These are phyloP conservation scores for Lacerta bilineata DNA, from an alignment of 2,797 vertebrate genomes.

Conservation along the genomic window DNA sequence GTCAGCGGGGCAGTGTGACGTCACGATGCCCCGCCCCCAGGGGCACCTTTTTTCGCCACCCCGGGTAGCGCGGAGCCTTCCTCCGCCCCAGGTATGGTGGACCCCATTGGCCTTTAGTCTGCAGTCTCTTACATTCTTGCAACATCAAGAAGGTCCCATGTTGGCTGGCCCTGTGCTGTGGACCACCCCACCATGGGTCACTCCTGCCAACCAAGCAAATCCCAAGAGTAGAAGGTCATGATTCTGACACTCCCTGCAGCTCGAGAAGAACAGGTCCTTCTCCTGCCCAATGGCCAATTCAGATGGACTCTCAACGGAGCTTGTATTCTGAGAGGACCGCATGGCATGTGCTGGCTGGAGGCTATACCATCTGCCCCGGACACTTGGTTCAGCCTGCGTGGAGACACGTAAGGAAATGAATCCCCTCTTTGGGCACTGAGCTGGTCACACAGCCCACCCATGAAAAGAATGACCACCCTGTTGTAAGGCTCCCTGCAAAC, in stretches of 20 bases:
- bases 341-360: not conserved
- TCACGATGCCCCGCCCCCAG: too few relatives aligned
- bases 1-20: too few relatives aligned
- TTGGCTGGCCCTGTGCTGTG: not conserved
- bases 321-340: not conserved
- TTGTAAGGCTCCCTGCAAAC: not conserved
- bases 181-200: not conserved
- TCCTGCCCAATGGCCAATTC: too few relatives aligned
- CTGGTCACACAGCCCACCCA: not conserved
- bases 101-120: too few relatives aligned
- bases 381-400: not conserved
- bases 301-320: not conserved
- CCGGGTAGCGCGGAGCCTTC: too few relatives aligned
- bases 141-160: not conserved
- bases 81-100: too few relatives aligned
- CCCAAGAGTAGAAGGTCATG: not conserved
- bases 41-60: too few relatives aligned
- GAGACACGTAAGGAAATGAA: too few relatives aligned
- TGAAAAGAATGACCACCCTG: not conserved
- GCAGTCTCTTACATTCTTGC: too few relatives aligned
- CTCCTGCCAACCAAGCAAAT: not conserved
- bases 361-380: not conserved
- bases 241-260: not conserved
- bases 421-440: not conserved
- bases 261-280: not conserved